phyloP scores from a whole-genome alignment of 2,113 vertebrate genomes.

The Hiodon tergisus region DNA sequence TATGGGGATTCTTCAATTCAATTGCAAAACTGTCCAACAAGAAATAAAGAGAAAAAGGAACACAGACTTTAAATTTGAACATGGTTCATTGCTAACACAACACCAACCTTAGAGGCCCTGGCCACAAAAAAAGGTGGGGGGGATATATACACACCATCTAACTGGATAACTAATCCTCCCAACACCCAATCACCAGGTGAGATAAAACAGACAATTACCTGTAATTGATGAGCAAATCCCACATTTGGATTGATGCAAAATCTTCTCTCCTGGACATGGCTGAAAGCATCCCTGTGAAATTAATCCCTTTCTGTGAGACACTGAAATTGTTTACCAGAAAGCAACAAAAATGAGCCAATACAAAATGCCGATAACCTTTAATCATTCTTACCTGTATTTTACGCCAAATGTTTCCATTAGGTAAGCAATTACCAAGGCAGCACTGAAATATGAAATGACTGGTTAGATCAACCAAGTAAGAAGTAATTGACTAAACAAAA shows the following conservation, averaged over 20 bases:
- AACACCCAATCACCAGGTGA: not conserved
- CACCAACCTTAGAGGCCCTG: not conserved
- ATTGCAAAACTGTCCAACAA: not conserved
- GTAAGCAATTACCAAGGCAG: slow-evolving; percentile 98
- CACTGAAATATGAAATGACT: slow-evolving; percentile 61
- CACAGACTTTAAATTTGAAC: slow-evolving; percentile 13
- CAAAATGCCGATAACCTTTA: not conserved
- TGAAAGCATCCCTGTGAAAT: slow-evolving; percentile 84
- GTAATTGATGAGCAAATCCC: slow-evolving; percentile 97
- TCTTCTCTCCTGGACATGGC: slow-evolving; percentile 94
- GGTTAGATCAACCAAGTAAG: not conserved
- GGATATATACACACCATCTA: not conserved
- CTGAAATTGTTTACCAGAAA: not conserved
- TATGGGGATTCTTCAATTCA: not conserved
- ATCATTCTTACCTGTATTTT: slow-evolving; percentile 84
- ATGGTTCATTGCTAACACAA: not conserved
- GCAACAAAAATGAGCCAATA: not conserved
- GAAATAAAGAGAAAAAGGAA: slow-evolving; percentile 1
- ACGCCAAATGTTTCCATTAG: slow-evolving; percentile 99
- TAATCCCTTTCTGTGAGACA: no score
- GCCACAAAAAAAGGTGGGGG: not conserved
- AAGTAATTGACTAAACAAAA: not conserved
- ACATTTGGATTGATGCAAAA: slow-evolving; percentile 99
- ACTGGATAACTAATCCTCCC: not conserved
- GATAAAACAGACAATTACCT: slow-evolving; percentile 60